Conservation (phyloP, 2,888 invertebrate genomes). For the Harpalus rufipes region DNA sequence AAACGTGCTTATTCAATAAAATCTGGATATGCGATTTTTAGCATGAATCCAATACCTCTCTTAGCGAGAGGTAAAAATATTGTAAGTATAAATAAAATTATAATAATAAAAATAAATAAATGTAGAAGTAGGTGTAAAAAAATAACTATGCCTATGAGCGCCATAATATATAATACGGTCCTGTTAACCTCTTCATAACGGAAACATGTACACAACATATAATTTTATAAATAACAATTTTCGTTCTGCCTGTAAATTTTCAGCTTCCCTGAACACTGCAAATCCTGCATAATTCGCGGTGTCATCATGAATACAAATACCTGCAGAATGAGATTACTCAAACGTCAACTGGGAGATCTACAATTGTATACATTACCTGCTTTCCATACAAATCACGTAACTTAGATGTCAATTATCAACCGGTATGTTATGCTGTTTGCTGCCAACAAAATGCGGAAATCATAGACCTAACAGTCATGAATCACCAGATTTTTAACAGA, state of each 20-base stretch:
- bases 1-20: too few relatives aligned
- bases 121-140: too few relatives aligned
- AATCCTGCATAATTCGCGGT: constrained; percentile 26
- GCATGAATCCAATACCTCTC: too few relatives aligned
- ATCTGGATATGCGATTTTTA: too few relatives aligned
- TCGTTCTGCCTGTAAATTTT: neutral
- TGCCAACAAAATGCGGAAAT: neutral
- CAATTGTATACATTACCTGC: constrained; percentile 28
- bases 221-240: too few relatives aligned
- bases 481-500: neutral
- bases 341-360: constrained; percentile 40
- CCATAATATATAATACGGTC: too few relatives aligned
- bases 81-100: too few relatives aligned
- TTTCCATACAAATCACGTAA: neutral
- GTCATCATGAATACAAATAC: constrained; percentile 41
- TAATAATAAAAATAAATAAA: too few relatives aligned
- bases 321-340: constrained; percentile 52
- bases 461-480: neutral
- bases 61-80: too few relatives aligned
- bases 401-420: neutral
- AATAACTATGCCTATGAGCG: too few relatives aligned
- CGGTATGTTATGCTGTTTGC: neutral
- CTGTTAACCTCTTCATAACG: too few relatives aligned
- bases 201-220: too few relatives aligned
- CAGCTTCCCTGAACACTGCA: neutral